phyloP scores from a whole-genome alignment of 2,888 invertebrate species.

The Drosophila melanosoma region DNA sequence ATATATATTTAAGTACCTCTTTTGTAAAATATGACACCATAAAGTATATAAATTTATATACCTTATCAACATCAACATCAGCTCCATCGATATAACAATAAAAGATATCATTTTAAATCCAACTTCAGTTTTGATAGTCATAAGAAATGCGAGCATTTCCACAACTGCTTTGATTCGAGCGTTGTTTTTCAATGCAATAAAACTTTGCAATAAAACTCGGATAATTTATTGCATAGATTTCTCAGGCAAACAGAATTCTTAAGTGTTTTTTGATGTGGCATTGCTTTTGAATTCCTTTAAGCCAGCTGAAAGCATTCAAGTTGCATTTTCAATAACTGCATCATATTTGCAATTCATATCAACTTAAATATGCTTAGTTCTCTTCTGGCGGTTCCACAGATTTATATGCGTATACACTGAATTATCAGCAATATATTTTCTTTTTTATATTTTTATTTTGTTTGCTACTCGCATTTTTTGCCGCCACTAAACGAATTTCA shows the following conservation, averaged over 20 bases:
- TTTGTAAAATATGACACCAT: background rate
- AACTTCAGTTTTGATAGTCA: background rate
- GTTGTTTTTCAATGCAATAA: background rate
- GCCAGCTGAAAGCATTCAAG: background rate
- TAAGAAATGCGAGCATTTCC: background rate
- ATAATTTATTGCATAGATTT: background rate
- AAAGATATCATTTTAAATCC: background rate
- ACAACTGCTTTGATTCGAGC: background rate
- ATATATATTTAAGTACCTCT: no score
- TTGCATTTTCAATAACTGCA: conserved; percentile 31
- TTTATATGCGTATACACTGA: background rate
- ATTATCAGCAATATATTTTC: background rate
- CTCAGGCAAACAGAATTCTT: background rate
- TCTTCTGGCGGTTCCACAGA: background rate
- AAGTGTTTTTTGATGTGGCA: background rate
- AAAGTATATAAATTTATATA: no score
- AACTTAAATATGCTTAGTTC: conserved; percentile 17
- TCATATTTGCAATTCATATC: conserved; percentile 65
- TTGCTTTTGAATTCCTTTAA: background rate
- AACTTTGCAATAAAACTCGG: background rate
- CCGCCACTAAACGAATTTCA: conserved; percentile 45
- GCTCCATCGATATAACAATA: no score
- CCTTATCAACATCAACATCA: no score
- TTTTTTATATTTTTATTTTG: background rate
- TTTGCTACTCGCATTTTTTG: background rate